These are phyloP conservation scores for Melitaea cinxia DNA, from an alignment of 1,140 invertebrate genomes.

Conservation along the genomic window DNA sequence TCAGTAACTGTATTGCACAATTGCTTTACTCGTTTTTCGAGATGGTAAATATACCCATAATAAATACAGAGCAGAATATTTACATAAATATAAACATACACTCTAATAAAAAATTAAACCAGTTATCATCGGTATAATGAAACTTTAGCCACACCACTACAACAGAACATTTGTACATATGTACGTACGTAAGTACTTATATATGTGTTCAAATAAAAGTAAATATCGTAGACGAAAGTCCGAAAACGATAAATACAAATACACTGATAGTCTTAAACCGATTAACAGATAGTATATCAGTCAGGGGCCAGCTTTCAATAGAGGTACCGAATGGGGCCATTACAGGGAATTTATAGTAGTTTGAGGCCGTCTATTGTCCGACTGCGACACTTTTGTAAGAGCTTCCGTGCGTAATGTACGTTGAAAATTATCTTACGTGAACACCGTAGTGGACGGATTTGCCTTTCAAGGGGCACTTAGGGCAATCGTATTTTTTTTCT, in stretches of 20 bases:
- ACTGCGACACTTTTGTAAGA: constrained; percentile 50
- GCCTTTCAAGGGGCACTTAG: constrained; percentile 5
- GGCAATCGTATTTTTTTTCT: constrained; percentile 6
- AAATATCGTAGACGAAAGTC: background rate
- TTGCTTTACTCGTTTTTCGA: no score
- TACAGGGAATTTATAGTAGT: constrained; percentile 52
- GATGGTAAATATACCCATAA: no score
- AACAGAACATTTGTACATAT: no score
- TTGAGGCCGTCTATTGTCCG: constrained; percentile 47
- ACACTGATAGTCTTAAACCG: constrained; percentile 41
- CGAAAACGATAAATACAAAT: constrained; percentile 19
- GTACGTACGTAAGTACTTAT: no score
- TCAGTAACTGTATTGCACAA: no score
- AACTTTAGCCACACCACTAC: no score
- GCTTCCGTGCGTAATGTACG: constrained; percentile 43
- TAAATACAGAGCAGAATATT: no score
- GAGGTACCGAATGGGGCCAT: constrained; percentile 42
- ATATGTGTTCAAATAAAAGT: no score
- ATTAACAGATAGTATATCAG: constrained; percentile 48
- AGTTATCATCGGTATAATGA: no score
- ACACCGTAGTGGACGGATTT: constrained; percentile 27
- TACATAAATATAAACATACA: no score
- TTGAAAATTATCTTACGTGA: constrained; percentile 44
- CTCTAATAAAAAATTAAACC: no score
- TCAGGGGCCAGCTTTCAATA: constrained; percentile 36